Conservation (phyloP, 2,113 vertebrate genomes). For the Saguinus imperator region DNA sequence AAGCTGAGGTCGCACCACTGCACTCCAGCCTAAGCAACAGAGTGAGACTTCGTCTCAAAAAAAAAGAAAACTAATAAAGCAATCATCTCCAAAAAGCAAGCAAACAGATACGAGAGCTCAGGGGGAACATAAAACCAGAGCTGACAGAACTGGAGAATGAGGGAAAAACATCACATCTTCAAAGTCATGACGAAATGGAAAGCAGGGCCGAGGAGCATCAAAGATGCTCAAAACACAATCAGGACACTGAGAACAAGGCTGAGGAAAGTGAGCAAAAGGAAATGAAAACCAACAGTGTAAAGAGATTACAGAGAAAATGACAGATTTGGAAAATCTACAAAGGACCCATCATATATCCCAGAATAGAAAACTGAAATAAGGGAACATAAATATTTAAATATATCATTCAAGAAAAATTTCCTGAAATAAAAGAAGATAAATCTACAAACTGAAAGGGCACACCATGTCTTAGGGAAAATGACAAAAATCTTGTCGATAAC, state of each 20-base stretch:
- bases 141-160: neutral
- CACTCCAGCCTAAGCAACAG: neutral
- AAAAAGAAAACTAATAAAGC: neutral
- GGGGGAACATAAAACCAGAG: neutral
- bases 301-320: neutral
- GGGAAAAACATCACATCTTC: neutral
- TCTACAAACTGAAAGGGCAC: neutral
- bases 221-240: neutral
- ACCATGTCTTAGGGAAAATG: neutral
- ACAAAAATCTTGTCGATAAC: neutral
- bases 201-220: neutral
- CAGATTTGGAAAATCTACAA: neutral
- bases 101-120: neutral
- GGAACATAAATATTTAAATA: neutral
- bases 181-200: neutral
- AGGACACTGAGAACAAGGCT: no score
- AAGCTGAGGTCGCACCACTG: neutral
- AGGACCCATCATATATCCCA: neutral
- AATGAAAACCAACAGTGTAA: neutral
- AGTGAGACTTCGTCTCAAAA: neutral
- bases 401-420: neutral
- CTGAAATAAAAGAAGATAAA: neutral
- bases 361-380: neutral
- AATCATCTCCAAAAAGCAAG: neutral
- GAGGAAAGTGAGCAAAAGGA: neutral